A percentile compares a stretch with the other conserved stretches of the same genome.
phyloP scores from a whole-genome alignment of 2,113 vertebrate genomes.

The Pogona vitticeps region DNA sequence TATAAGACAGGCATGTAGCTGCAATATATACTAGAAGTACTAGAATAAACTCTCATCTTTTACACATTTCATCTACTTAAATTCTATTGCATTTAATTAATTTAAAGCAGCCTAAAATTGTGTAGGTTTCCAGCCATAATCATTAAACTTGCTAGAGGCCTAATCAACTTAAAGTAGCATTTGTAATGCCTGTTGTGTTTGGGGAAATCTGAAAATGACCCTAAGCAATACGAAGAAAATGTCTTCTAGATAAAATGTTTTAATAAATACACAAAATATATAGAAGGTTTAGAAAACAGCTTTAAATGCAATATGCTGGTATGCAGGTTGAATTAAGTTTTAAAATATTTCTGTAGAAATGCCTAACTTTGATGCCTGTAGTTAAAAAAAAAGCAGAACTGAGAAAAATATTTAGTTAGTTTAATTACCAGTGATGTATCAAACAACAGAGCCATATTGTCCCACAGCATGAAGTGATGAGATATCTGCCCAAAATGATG shows the following conservation, averaged over 20 bases:
- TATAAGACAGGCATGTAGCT: constrained; percentile 37
- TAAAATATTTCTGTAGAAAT: constrained; percentile 21
- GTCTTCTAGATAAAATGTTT: background rate
- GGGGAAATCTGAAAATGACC: constrained; percentile 33
- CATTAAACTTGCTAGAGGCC: constrained; percentile 54
- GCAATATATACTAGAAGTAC: constrained; percentile 55
- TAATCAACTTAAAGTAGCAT: constrained; percentile 19
- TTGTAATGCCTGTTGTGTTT: constrained; percentile 19
- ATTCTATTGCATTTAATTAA: background rate
- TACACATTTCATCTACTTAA: background rate
- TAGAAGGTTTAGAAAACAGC: constrained; percentile 12
- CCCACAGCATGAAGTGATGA: constrained; percentile 83
- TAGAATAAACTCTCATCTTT: constrained; percentile 37
- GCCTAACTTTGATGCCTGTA: constrained; percentile 21
- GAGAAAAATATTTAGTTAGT: constrained; percentile 66
- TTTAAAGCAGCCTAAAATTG: background rate
- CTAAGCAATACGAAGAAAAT: constrained; percentile 39
- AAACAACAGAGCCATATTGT: constrained; percentile 81
- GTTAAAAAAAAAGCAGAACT: constrained; percentile 49
- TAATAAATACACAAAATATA: background rate
- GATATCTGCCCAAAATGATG: constrained; percentile 85
- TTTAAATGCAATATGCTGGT: constrained; percentile 9
- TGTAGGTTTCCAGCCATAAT: background rate
- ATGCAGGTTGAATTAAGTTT: background rate
- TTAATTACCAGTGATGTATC: constrained; percentile 70